Evolutionary conservation across 2,797 vertebrate species (phyloP), one percentile per base, ranked within the genome.

Genomic region (Neopelma chrysocephalum): DNA sequence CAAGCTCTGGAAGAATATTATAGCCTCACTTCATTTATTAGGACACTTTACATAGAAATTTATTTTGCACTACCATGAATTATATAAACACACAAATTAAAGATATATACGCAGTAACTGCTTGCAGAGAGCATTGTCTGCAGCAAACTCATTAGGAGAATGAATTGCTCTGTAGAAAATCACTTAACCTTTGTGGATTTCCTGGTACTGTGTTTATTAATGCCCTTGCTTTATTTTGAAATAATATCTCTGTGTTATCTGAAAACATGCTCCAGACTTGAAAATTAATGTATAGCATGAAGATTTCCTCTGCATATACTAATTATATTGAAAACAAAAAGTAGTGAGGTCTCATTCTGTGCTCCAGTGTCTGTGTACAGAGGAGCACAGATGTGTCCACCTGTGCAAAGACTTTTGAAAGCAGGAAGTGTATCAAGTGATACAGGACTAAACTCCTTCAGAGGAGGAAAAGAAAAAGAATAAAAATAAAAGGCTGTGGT

Each of bases 161-260:
- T 43, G 42, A 95, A 87, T 96, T 82, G 48, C 75, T 68, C 73
- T 20, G 34, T 36, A 90, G 79, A 94, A 95, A 95, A 90, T 71
- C 90, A 82, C 82, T 96, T 95, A 93, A 92, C 87, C 87, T 96
- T 91, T 89, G 80, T 88, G 84, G 82, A 84, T 91, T 95, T 95
- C 93, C 93, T 54, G 86, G 78, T 89, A 82, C 88, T 50, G 64
- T 89, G 92, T 89, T 94, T 94, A 90, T 93, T 87, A 90, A 84
- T 80, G 82, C 40, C 17, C 27, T 82, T 60, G 77, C 83, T 95
- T 92, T 91, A 85, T 84, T 94, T 82, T 89, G 69, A 90, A 95
- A 81, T 76, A 77, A 50, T 60, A 78, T 69, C 54, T 84, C 62
- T 53, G 23, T 53, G 66, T 68, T 86, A 38, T 45, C 88, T 73